Base-by-base conservation (phyloP, 2,888 invertebrate genomes). In the Brachycybe producta region DNA sequence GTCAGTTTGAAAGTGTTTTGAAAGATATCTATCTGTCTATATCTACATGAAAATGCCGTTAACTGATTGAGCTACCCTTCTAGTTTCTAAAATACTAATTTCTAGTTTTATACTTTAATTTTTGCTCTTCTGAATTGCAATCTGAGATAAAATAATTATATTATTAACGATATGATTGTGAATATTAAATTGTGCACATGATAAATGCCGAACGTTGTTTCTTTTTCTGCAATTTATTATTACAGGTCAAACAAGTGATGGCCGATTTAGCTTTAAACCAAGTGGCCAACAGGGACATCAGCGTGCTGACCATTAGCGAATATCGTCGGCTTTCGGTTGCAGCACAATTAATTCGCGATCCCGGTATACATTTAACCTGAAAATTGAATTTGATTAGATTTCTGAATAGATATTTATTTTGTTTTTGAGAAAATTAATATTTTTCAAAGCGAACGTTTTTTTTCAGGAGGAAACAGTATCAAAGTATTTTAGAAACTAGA, bases 181-280 rank as follows among this genome's bases (percentile, higher is more conserved):
- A 26, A 2, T 5, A n/a, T 32, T 41, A 2, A 35, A 8, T 13
- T 38, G n/a, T 38, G 39, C 39, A 38, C 13, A 21, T 8, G 7
- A n/a, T 3, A 43, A 34, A 26, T 42, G 23, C 1, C 26, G 28
- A n/a, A 42, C n/a, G 28, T 24, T 17, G 13, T 19, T 4, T 39
- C 1, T 15, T 5, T 24, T n/a, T 39, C 26, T 21, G 19, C n/a
- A 19, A 30, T 4, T n/a, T 13, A 21, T 51, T 5, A 3, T 49
- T 49, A 24, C 49, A 70, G 70, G 65, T 69, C 15, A 63, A 64
- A 52, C 88, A 88, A 70, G 85, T 94, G 0, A 77, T 95, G 71
- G 87, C 88, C 0, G 94, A 95, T 67, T 73, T 95, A 56, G 95
- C 95, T 0, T 68, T 97, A 5, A 85, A 88, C 0, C 91, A 91